Evolutionary conservation across 2,888 invertebrate species (phyloP).

Genomic region (Brenthis hecate): DNA sequence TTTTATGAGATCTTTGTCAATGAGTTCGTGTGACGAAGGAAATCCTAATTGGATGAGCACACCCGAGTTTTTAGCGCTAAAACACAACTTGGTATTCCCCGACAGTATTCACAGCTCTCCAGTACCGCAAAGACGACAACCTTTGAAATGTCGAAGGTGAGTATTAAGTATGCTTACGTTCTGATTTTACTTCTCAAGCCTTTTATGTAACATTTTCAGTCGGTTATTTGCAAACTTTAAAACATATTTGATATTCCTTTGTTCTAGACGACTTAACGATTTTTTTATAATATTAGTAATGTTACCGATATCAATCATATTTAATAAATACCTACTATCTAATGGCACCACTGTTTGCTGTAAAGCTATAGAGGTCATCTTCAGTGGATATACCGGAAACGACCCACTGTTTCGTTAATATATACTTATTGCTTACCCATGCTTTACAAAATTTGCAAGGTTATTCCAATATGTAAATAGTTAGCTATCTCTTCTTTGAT

Average conservation of each 20-base stretch:
- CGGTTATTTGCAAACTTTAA: not conserved
- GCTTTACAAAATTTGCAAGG: conserved; percentile 14
- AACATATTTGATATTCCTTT: not conserved
- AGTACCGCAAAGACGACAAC: conserved; percentile 84
- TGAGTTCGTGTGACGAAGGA: conserved; percentile 87
- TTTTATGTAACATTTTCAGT: conserved; percentile 3
- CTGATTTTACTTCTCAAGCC: conserved; percentile 5
- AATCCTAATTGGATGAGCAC: conserved; percentile 91
- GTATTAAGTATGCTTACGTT: conserved; percentile 26
- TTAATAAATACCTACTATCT: not conserved
- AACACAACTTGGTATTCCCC: conserved; percentile 91
- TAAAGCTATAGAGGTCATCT: not conserved
- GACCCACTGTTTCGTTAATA: conserved; percentile 1
- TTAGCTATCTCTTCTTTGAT: too few relatives aligned
- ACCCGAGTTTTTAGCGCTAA: conserved; percentile 89
- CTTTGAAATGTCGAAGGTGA: conserved; percentile 84
- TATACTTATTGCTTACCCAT: not conserved
- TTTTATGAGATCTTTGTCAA: conserved; percentile 84
- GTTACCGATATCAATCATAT: not conserved
- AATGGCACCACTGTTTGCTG: not conserved
- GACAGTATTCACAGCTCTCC: conserved; percentile 91
- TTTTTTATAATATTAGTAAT: not conserved
- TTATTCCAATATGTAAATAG: not conserved
- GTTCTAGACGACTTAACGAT: not conserved
- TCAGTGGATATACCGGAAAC: conserved; percentile 4